These are phyloP conservation scores for Netelia inedita DNA, from an alignment of 2,888 invertebrate genomes.

Conservation along the genomic window DNA sequence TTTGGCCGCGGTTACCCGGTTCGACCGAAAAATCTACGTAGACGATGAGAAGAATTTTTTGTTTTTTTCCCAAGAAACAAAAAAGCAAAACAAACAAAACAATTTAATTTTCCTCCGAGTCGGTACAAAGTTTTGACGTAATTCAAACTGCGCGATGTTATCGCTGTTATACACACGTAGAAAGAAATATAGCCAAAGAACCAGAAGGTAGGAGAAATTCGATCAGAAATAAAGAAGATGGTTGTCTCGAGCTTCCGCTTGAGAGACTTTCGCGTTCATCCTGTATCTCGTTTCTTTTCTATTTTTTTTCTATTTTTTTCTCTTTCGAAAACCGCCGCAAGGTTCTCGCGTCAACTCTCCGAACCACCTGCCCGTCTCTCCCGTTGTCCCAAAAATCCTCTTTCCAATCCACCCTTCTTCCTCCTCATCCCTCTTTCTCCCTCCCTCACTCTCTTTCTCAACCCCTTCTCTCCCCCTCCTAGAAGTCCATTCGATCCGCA, in stretches of 20 bases:
- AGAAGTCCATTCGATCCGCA: conserved; percentile 67
- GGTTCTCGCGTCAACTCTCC: conserved; percentile 54
- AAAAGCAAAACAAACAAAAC: background rate
- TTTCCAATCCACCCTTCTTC: background rate
- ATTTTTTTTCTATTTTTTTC: background rate
- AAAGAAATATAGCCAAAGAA: background rate
- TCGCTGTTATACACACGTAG: background rate
- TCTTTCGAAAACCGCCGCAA: conserved; percentile 23
- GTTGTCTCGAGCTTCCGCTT: conserved; percentile 24
- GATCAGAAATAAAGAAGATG: conserved; percentile 8
- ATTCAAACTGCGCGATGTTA: too few species aligned
- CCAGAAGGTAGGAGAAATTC: background rate
- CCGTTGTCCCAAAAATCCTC: conserved; percentile 14
- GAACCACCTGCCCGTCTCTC: conserved; percentile 59
- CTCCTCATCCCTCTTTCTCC: conserved; percentile 19
- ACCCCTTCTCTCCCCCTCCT: conserved; percentile 64
- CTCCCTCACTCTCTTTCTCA: conserved; percentile 32
- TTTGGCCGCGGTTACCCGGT: background rate
- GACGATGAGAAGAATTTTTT: background rate
- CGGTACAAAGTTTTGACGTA: too few species aligned
- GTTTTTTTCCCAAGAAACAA: background rate
- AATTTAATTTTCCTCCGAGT: too few species aligned
- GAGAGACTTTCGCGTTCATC: conserved; percentile 13
- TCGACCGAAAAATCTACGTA: too few species aligned
- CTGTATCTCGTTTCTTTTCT: conserved; percentile 13